Percentiles rank a stretch among this genome's conserved stretches.
These are phyloP conservation scores for Avahi laniger DNA, from an alignment of 2,797 vertebrate genomes.

Conservation along the genomic window DNA sequence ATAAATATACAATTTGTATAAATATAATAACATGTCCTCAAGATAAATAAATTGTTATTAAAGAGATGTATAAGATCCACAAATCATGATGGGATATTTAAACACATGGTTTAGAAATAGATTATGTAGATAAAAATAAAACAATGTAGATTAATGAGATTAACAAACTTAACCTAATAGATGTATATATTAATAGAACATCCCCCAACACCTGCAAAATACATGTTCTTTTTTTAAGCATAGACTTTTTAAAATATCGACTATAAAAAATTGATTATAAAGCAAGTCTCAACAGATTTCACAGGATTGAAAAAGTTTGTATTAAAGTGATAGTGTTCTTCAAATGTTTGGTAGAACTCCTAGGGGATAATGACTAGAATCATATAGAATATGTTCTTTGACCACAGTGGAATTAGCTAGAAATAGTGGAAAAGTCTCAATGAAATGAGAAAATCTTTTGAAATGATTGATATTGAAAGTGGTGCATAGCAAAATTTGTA, in stretches of 20 bases:
- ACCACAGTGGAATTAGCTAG: constrained; percentile 3
- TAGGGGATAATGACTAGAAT: background rate
- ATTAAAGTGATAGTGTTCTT: background rate
- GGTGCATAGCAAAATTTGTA: background rate
- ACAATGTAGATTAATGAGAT: background rate
- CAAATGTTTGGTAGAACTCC: background rate
- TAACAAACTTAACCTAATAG: background rate
- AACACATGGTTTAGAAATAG: background rate
- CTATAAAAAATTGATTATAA: background rate
- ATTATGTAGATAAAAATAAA: constrained; percentile 2
- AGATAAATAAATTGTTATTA: background rate
- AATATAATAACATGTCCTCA: background rate
- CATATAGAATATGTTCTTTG: background rate
- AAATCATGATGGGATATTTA: background rate
- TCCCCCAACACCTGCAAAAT: background rate
- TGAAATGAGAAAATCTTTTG: constrained; percentile 30
- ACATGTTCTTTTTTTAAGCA: background rate
- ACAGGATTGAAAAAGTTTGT: background rate
- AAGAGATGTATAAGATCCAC: background rate
- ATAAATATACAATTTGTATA: background rate
- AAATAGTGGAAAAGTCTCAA: background rate
- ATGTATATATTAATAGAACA: background rate
- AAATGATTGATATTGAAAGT: background rate
- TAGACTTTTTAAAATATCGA: background rate
- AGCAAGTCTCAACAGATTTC: background rate